These are phyloP conservation scores for Hippocampus barbouri DNA, from an alignment of 2,113 vertebrate species.

Conservation along the genomic window DNA sequence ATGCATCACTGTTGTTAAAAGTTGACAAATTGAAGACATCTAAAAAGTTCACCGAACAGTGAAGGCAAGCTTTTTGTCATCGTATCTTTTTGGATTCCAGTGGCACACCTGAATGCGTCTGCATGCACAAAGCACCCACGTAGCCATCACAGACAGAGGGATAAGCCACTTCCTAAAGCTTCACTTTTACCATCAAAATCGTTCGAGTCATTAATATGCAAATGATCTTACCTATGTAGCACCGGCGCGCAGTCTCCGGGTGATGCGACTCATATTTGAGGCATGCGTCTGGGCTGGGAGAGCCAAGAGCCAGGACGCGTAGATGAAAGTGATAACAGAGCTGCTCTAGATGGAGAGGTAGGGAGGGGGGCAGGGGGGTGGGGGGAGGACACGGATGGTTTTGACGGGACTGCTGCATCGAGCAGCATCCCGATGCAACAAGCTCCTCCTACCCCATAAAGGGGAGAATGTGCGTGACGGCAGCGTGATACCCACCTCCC, in stretches of 20 bases:
- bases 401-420: constrained; percentile 50
- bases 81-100: neutral
- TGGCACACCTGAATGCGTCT: constrained; percentile 51
- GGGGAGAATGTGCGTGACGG: constrained; percentile 28
- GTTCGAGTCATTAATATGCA: neutral
- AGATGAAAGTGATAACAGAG: constrained; percentile 28
- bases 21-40: constrained; percentile 20
- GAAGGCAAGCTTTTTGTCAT: neutral
- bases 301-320: neutral
- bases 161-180: neutral
- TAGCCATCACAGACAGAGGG: neutral
- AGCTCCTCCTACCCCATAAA: constrained; percentile 56
- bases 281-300: neutral
- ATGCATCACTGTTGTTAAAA: constrained; percentile 25
- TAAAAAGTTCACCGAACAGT: neutral
- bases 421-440: constrained; percentile 42
- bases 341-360: constrained; percentile 16
- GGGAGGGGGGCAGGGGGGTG: constrained; percentile 8
- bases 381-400: constrained; percentile 30
- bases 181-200: neutral
- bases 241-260: constrained; percentile 19
- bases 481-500: constrained; percentile 21
- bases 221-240: constrained; percentile 45
- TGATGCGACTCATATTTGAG: constrained; percentile 39
- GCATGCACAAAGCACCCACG: constrained; percentile 42